Evolutionary conservation across 2,888 invertebrate species (phyloP).

Genomic region (Torymus aiolomorphi): DNA sequence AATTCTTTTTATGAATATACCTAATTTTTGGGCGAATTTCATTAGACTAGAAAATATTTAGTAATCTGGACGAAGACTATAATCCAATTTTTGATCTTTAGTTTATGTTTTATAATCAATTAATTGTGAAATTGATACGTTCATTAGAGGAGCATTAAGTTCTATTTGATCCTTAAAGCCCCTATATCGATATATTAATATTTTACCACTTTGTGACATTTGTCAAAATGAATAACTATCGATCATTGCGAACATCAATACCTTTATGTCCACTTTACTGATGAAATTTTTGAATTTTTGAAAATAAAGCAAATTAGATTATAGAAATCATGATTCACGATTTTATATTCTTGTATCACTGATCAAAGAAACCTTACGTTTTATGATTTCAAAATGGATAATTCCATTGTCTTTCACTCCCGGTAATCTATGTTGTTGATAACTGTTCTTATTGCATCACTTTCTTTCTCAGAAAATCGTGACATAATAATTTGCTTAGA

Average conservation of each 20-base stretch:
- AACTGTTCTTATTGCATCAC: too few species aligned
- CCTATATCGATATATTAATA: constrained; percentile 48
- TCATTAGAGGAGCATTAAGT: constrained; percentile 36
- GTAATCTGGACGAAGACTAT: constrained; percentile 48
- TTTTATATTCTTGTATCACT: too few species aligned
- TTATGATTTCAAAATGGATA: too few species aligned
- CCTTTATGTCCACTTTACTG: too few species aligned
- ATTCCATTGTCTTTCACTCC: too few species aligned
- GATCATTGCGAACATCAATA: constrained; percentile 3
- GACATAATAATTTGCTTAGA: too few species aligned
- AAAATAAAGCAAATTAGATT: too few species aligned
- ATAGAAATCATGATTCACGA: too few species aligned
- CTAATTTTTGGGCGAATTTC: constrained; percentile 1
- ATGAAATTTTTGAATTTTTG: too few species aligned
- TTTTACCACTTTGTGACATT: constrained; percentile 2
- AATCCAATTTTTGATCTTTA: background rate
- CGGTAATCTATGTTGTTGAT: too few species aligned
- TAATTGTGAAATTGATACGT: constrained; percentile 15
- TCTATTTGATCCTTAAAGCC: constrained; percentile 28
- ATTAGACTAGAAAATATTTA: constrained; percentile 8
- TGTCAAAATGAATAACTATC: constrained; percentile 12
- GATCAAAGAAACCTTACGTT: too few species aligned
- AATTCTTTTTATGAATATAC: background rate
- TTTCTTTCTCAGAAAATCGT: too few species aligned
- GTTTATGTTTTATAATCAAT: background rate